phyloP scores from a whole-genome alignment of 2,797 vertebrate genomes.

The Mus spretus region DNA sequence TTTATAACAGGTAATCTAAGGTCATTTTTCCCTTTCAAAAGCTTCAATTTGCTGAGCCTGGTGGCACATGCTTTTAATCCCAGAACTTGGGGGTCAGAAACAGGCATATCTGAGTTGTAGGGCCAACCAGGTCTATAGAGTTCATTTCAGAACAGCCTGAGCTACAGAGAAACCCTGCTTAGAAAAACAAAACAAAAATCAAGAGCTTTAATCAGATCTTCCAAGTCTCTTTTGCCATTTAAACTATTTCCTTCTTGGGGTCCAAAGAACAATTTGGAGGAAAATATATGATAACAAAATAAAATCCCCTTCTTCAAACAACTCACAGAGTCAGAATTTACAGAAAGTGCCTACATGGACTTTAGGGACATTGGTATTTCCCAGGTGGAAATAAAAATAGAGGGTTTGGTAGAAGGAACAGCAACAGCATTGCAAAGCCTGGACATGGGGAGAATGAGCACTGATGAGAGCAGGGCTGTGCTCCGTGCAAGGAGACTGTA shows the following conservation, averaged over 20 bases:
- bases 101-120: background rate
- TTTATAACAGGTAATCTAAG: background rate
- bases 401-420: background rate
- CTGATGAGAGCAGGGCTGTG: background rate
- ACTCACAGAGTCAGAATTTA: background rate
- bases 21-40: background rate
- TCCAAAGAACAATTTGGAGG: background rate
- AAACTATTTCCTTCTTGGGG: background rate
- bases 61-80: background rate
- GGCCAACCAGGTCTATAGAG: background rate
- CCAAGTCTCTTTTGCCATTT: background rate
- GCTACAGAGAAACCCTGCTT: background rate
- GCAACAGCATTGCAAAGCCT: background rate
- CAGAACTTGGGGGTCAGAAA: background rate
- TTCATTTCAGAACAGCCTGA: background rate
- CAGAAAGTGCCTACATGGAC: background rate
- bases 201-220: background rate
- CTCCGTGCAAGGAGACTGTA: background rate
- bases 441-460: background rate
- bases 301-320: conserved; percentile 17
- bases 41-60: background rate
- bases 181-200: background rate
- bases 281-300: background rate
- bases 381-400: background rate
- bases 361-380: background rate